Conservation (phyloP, 1,140 invertebrate genomes). For the Bombus fervidus region DNA sequence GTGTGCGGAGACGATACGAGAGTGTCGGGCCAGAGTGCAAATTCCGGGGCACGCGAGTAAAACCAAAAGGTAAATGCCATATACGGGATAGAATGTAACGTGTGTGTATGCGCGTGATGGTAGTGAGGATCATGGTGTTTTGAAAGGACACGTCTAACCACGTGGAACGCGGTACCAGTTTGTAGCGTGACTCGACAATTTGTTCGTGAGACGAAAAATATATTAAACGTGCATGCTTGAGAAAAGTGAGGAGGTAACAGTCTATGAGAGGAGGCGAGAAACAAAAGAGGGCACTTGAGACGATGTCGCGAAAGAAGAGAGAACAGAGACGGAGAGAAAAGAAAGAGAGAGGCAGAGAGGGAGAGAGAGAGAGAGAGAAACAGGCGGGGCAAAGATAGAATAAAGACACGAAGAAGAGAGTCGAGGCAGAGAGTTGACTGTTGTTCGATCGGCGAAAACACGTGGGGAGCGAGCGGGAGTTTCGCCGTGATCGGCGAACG, state of each 20-base stretch:
- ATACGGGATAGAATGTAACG: slow-evolving; percentile 25
- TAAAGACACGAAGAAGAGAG: slow-evolving; percentile 23
- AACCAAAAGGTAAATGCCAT: slow-evolving; percentile 8
- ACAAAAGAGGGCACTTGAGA: slow-evolving; percentile 3
- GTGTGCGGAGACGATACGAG: not conserved
- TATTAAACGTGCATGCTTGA: not conserved
- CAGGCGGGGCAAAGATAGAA: slow-evolving; percentile 14
- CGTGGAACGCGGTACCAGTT: slow-evolving; percentile 48
- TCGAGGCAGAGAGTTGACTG: slow-evolving; percentile 16
- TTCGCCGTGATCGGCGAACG: slow-evolving; percentile 19
- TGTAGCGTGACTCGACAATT: slow-evolving; percentile 23
- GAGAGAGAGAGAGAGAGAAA: not conserved
- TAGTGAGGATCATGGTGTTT: slow-evolving; percentile 32
- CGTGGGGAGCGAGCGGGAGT: slow-evolving; percentile 50
- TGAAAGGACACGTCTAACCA: slow-evolving; percentile 51
- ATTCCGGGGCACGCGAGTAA: no score
- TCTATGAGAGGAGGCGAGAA: not conserved
- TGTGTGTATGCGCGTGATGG: not conserved
- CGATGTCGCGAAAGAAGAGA: slow-evolving; percentile 18
- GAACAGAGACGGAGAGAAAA: slow-evolving; percentile 19
- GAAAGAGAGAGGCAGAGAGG: not conserved
- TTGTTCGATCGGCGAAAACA: slow-evolving; percentile 53
- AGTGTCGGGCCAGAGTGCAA: not conserved
- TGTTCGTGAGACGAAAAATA: not conserved
- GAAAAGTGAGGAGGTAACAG: slow-evolving; percentile 20